These are phyloP conservation scores for Polypterus senegalus DNA, from an alignment of 2,113 vertebrate species.

Conservation along the genomic window DNA sequence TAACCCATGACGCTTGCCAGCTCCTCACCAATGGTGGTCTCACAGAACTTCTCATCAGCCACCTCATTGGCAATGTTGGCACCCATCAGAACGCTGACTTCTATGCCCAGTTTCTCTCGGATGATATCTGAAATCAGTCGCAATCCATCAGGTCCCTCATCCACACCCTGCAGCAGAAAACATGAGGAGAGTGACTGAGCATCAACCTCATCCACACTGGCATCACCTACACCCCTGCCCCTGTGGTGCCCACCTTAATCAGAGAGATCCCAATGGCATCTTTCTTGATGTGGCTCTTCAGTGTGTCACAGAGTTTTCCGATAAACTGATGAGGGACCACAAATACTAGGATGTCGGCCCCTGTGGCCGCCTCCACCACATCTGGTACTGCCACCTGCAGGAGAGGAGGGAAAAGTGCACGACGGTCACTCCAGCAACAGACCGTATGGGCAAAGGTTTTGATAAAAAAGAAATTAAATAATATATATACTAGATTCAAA, in stretches of 20 bases:
- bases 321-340: slow-evolving; percentile 96
- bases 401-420: not conserved
- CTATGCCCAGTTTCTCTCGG: slow-evolving; percentile 64
- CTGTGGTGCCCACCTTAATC: slow-evolving; percentile 67
- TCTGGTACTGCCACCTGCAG: slow-evolving; percentile 78
- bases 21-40: slow-evolving; percentile 84
- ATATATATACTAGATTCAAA: too few relatives aligned
- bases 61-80: slow-evolving; percentile 93
- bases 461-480: too few relatives aligned
- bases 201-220: not conserved
- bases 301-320: slow-evolving; percentile 70
- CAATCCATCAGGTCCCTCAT: slow-evolving; percentile 78
- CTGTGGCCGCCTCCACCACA: slow-evolving; percentile 63
- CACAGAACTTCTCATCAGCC: slow-evolving; percentile 91
- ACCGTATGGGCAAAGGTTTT: not conserved
- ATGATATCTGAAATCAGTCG: slow-evolving; percentile 92
- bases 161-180: slow-evolving; percentile 63
- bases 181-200: slow-evolving; percentile 1
- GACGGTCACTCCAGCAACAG: not conserved
- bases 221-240: not conserved
- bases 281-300: slow-evolving; percentile 76
- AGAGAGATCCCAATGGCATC: slow-evolving; percentile 77
- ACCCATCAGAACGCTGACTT: slow-evolving; percentile 84
- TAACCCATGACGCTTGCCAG: not conserved
- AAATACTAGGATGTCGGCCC: slow-evolving; percentile 77